Base-by-base conservation (phyloP, 1,140 invertebrate species). In the Temnothorax longispinosus region DNA sequence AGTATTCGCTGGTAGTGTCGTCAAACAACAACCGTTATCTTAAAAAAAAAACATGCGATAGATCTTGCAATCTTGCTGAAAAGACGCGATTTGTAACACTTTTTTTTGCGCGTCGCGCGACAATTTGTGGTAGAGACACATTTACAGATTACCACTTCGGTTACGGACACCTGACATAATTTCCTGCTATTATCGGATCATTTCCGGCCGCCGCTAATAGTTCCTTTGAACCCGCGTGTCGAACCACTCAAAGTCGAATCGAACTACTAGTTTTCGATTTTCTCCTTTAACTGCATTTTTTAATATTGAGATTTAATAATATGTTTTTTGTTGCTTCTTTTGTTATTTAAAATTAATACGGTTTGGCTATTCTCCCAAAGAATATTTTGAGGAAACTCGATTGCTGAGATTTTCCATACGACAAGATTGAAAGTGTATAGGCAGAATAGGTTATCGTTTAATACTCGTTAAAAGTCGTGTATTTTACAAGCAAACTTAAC, bases 1-100 rank as follows among this genome's bases (percentile, higher is more conserved):
- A 41, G 11, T 4, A n/a, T 65, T 74, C 44, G 52, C 27, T 62
- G 27, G 27, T 27, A 18, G 27, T 75, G 78, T 76, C 41, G 21
- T 41, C 27, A 64, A 50, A 84, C 41, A 74, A 86, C 69, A 85
- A 86, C 90, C 72, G 78, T 88, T 90, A 88, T 56, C 60, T 58
- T 8, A 27, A 78, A 65, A 54, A 50, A 50, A 11, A 78, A 77
- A 65, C 15, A 44, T 21, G 18, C 44, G 13, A 35, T 47, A 65
- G 6, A 41, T 41, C 32, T 76, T 41, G 10, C 60, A 54, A 27
- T 64, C 13, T 32, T 52, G 38, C 69, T n/a, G 47, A 64, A 77
- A 64, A 77, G 32, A 44, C 47, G 60, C 11, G 8, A 77, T 85
- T 47, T 62, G 10, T 47, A 62, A 47, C 32, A n/a, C 7, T n/a